phyloP scores from a whole-genome alignment of 2,888 invertebrate species.

The Liposcelis brunnea region DNA sequence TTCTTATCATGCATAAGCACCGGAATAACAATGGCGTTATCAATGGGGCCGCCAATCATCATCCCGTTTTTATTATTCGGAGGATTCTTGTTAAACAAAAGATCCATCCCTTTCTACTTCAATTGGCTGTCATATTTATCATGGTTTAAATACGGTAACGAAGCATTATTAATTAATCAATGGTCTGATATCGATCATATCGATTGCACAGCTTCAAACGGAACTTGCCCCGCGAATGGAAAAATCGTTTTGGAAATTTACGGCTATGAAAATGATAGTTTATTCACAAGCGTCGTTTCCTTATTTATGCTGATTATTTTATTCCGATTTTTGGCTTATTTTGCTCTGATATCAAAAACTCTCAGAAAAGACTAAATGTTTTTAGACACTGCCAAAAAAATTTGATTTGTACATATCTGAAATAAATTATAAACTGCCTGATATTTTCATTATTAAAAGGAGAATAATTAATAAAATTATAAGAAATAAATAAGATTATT shows the following conservation, averaged over 20 bases:
- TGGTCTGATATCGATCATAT: conserved; percentile 67
- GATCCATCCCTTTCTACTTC: conserved; percentile 69
- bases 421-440: no score
- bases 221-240: conserved; percentile 62
- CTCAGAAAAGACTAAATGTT: conserved; percentile 36
- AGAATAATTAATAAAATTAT: no score
- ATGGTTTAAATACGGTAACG: conserved; percentile 86
- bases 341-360: conserved; percentile 52
- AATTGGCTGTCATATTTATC: conserved; percentile 76
- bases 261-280: conserved; percentile 57
- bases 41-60: conserved; percentile 78
- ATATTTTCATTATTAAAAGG: no score
- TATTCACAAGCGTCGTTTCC: conserved; percentile 54
- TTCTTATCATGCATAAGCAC: conserved; percentile 74
- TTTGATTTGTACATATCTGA: no score
- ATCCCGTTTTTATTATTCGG: conserved; percentile 91
- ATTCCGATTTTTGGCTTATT: conserved; percentile 59
- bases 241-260: conserved; percentile 59
- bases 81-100: conserved; percentile 81
- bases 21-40: conserved; percentile 72
- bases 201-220: conserved; percentile 51
- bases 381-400: no score
- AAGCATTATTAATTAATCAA: conserved; percentile 74
- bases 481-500: no score
- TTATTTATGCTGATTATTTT: conserved; percentile 50